Percentiles rank a stretch among this genome's conserved stretches.
phyloP scores from a whole-genome alignment of 2,888 invertebrate species.

The Eupithecia vulgata region DNA sequence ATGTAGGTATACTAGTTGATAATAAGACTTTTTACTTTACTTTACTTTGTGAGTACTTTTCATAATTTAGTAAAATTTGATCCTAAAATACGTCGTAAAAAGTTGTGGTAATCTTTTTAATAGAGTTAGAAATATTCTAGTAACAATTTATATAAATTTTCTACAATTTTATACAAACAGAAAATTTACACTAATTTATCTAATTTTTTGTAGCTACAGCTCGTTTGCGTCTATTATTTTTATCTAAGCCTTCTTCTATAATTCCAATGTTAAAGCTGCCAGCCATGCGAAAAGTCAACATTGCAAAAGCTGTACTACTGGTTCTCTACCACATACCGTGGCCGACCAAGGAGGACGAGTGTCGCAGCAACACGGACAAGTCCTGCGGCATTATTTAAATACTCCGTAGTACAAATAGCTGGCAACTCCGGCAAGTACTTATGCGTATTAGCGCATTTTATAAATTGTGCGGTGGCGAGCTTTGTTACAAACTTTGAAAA shows the following conservation, averaged over 20 bases:
- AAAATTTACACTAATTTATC: too few relatives aligned
- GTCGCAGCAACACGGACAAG: slow-evolving; percentile 38
- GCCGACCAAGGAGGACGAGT: slow-evolving; percentile 36
- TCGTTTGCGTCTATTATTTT: too few relatives aligned
- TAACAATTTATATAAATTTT: neutral
- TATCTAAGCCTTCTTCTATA: too few relatives aligned
- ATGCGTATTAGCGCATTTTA: slow-evolving; percentile 34
- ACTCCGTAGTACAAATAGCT: slow-evolving; percentile 39
- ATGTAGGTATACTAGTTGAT: too few relatives aligned
- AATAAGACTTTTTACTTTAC: too few relatives aligned
- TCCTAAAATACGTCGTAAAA: neutral
- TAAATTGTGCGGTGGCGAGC: slow-evolving; percentile 29
- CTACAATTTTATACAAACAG: neutral
- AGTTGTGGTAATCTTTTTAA: neutral
- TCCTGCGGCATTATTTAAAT: slow-evolving; percentile 45
- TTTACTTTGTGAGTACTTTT: neutral
- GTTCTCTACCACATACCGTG: slow-evolving; percentile 16
- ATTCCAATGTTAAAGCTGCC: neutral
- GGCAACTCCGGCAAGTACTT: slow-evolving; percentile 26
- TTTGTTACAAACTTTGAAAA: slow-evolving; percentile 13
- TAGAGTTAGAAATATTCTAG: neutral
- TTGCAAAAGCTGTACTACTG: slow-evolving; percentile 23
- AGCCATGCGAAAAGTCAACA: neutral
- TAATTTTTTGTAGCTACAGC: too few relatives aligned
- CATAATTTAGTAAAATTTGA: neutral